These are phyloP conservation scores for Pseudopleuronectes americanus DNA, from an alignment of 2,797 vertebrate species.

Conservation along the genomic window DNA sequence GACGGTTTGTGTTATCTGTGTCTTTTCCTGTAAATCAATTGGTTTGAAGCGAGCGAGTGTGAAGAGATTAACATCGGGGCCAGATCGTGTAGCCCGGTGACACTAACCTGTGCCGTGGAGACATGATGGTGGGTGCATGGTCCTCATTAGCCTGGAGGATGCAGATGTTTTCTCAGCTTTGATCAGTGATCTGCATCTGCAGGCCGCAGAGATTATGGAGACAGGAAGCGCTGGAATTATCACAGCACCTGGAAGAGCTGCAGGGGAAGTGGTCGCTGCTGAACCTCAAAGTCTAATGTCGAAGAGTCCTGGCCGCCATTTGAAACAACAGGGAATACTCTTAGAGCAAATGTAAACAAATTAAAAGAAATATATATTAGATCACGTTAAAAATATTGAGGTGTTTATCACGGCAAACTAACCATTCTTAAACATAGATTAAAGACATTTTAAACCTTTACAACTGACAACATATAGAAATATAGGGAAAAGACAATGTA, in stretches of 20 bases:
- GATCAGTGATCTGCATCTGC: conserved; percentile 67
- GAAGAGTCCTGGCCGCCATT: not conserved
- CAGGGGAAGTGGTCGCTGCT: conserved; percentile 15
- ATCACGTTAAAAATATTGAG: too few relatives aligned
- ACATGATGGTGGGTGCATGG: conserved; percentile 33
- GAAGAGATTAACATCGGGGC: conserved; percentile 28
- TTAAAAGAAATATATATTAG: too few relatives aligned
- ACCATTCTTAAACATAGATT: too few relatives aligned
- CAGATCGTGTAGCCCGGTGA: conserved; percentile 22
- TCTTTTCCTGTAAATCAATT: conserved; percentile 38
- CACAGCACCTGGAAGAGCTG: conserved; percentile 54
- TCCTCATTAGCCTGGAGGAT: conserved; percentile 41
- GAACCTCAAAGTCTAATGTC: too few relatives aligned
- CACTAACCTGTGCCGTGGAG: conserved; percentile 31
- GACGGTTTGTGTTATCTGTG: conserved; percentile 31
- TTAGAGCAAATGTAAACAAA: not conserved
- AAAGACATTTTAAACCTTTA: too few relatives aligned
- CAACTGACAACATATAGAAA: too few relatives aligned
- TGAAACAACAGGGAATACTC: not conserved
- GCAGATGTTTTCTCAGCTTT: conserved; percentile 58
- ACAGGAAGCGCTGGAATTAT: conserved; percentile 54
- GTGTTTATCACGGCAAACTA: too few relatives aligned
- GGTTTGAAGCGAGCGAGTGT: conserved; percentile 15
- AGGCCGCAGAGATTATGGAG: conserved; percentile 47
- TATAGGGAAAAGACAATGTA: too few relatives aligned